Percentiles rank a stretch among this genome's conserved stretches.
Evolutionary conservation across 2,797 vertebrate genomes (phyloP).

Genomic region (Psittacula echo): DNA sequence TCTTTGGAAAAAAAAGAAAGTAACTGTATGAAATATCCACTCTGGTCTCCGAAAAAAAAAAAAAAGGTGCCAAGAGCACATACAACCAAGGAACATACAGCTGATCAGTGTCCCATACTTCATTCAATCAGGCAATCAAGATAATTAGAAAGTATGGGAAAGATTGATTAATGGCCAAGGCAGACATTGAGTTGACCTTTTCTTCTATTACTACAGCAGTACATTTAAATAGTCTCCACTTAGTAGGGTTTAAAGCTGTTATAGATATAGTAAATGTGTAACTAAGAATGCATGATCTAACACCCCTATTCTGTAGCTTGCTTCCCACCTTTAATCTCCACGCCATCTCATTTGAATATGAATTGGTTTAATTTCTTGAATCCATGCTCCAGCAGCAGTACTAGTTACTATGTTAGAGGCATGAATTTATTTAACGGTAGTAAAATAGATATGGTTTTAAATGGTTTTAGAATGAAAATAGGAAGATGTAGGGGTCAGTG

Average conservation of each 20-base stretch:
- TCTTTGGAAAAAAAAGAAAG: neutral
- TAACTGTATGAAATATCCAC: neutral
- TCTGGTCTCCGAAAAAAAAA: neutral
- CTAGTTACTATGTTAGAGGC: neutral
- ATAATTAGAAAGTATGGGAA: slow-evolving; percentile 68
- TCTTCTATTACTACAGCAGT: slow-evolving; percentile 58
- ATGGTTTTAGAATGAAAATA: neutral
- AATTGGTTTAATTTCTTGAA: slow-evolving; percentile 29
- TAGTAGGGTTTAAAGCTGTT: slow-evolving; percentile 55
- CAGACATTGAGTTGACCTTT: slow-evolving; percentile 70
- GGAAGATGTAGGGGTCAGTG: neutral
- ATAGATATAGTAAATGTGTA: slow-evolving; percentile 44
- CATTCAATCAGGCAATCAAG: slow-evolving; percentile 68
- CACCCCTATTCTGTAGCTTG: neutral
- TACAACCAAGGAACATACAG: slow-evolving; percentile 34
- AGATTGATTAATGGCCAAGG: slow-evolving; percentile 72
- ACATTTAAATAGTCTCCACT: slow-evolving; percentile 60
- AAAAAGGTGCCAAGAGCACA: neutral
- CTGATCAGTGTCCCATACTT: slow-evolving; percentile 57
- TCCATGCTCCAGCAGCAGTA: neutral
- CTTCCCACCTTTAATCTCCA: neutral
- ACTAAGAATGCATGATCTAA: slow-evolving; percentile 15
- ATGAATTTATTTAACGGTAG: neutral
- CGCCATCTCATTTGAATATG: neutral
- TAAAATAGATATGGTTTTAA: neutral